Percentiles rank a stretch among this genome's conserved stretches.
These are phyloP conservation scores for Platysteira castanea DNA, from an alignment of 2,113 vertebrate genomes.

Conservation along the genomic window DNA sequence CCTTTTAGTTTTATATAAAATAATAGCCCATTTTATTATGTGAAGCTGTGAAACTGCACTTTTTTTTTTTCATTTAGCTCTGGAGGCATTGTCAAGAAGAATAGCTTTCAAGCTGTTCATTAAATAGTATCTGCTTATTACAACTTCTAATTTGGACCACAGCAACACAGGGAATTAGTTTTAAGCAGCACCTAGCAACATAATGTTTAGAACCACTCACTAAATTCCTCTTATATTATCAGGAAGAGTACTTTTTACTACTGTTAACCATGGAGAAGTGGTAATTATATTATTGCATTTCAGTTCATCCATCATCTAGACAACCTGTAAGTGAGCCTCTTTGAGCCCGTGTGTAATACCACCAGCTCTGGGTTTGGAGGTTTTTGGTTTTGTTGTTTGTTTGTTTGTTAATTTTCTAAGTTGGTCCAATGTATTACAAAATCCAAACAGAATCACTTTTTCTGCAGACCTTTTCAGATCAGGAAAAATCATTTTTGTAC, in stretches of 20 bases:
- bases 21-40: background rate
- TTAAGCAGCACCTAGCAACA: background rate
- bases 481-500: background rate
- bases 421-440: background rate
- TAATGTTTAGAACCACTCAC: background rate
- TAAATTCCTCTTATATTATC: background rate
- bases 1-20: background rate
- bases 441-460: background rate
- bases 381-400: background rate
- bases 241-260: background rate
- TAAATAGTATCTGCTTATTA: background rate
- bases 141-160: conserved; percentile 6
- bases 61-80: conserved; percentile 42
- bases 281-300: background rate
- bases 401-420: background rate
- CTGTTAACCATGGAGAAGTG: background rate
- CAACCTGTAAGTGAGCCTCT: background rate
- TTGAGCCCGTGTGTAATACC: background rate
- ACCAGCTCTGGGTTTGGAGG: background rate
- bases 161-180: background rate
- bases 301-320: background rate
- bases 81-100: background rate
- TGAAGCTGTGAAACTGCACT: background rate
- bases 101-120: background rate
- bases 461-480: background rate